A percentile compares a stretch with the other conserved stretches of the same genome.
Conservation (phyloP, 2,888 invertebrate species). For the Sabellastarte sp. region DNA sequence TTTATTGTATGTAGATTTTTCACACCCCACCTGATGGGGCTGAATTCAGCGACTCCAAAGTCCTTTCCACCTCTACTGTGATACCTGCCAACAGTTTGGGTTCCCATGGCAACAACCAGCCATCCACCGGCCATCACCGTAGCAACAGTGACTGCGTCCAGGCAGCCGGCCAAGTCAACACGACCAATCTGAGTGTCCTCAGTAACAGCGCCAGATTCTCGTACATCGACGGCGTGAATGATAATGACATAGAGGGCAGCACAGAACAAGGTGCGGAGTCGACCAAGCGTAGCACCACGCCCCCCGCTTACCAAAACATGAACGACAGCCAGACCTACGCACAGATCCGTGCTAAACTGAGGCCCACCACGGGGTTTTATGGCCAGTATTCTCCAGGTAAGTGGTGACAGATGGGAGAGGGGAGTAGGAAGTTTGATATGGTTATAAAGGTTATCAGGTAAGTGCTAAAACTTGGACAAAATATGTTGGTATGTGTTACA, state of each 20-base stretch:
- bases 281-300: neutral
- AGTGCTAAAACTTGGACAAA: no score
- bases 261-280: no score
- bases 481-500: no score
- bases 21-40: conserved; percentile 45
- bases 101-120: neutral
- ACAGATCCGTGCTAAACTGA: conserved; percentile 15
- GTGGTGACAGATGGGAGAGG: no score
- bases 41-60: conserved; percentile 31
- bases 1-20: conserved; percentile 41
- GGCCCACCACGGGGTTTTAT: conserved; percentile 22
- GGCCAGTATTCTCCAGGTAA: conserved; percentile 19
- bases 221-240: neutral
- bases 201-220: neutral
- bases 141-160: neutral
- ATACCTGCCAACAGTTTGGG: neutral
- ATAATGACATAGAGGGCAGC: no score
- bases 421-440: no score
- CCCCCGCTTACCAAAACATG: neutral
- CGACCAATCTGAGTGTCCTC: neutral
- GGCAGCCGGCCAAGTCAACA: neutral
- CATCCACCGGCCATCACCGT: neutral
- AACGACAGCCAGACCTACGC: conserved; percentile 15
- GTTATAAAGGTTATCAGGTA: no score
- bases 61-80: conserved; percentile 3